These are phyloP conservation scores for Ivindomyrus marchei DNA, from an alignment of 2,113 vertebrate genomes.

Conservation along the genomic window DNA sequence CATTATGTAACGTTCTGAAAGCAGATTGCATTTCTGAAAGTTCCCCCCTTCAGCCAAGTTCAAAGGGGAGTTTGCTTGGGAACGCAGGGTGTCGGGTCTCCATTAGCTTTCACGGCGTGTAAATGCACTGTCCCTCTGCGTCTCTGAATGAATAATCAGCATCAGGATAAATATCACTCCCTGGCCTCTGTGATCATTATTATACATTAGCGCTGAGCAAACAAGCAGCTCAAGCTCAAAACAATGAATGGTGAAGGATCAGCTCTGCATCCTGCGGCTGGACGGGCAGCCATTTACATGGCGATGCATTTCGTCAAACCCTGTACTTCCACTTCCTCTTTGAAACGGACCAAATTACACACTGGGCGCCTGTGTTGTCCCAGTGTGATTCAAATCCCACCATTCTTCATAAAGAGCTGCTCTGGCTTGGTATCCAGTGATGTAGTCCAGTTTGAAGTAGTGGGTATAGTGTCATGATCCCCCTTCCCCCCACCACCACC, in stretches of 20 bases:
- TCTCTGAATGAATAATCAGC: conserved; percentile 40
- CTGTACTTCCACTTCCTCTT: neutral
- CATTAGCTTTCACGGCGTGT: conserved; percentile 29
- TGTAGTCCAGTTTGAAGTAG: neutral
- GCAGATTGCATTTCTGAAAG: neutral
- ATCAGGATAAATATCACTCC: conserved; percentile 39
- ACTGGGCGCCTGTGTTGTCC: neutral
- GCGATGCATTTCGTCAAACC: neutral
- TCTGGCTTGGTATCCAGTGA: neutral
- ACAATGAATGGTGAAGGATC: conserved; percentile 27
- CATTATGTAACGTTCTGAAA: neutral
- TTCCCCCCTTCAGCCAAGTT: neutral
- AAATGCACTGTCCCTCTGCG: conserved; percentile 28
- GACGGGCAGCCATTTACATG: neutral
- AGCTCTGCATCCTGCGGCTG: neutral
- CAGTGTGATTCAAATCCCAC: neutral
- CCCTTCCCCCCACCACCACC: neutral
- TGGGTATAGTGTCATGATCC: neutral
- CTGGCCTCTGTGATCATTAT: conserved; percentile 28
- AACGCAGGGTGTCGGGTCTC: conserved; percentile 13
- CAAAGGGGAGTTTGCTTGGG: conserved; percentile 13
- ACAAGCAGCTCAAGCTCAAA: conserved; percentile 37
- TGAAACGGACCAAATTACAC: neutral
- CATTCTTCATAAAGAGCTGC: neutral
- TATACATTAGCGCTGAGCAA: conserved; percentile 38